Base-by-base conservation (phyloP, 2,797 vertebrate genomes). In the Acanthis flammea region DNA sequence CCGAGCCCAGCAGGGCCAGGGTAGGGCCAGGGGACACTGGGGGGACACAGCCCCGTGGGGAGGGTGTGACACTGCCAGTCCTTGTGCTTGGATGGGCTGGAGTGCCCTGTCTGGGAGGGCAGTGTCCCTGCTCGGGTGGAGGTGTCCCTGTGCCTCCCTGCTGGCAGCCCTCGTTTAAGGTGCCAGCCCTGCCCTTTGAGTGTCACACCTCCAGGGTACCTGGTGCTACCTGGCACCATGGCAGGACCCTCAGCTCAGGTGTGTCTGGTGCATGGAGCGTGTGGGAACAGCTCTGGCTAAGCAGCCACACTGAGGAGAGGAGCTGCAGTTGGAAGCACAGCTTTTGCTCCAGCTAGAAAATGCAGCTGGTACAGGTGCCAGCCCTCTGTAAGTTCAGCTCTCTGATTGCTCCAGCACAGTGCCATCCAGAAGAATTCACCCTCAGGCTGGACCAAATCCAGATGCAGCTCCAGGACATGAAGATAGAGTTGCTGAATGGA, bases 391-490 rank as follows among this genome's bases (percentile, higher is more conserved):
- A 88, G 16, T 10, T 17, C 51, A 31, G 14, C 68, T 94, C 12
- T 94, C 91, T 77, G 60, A 4, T 94, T 84, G 58, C 79, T 90
- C 67, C 87, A 99, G 98, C 98, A 22, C 97, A 98, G 73, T 99
- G 98, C 79, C 97, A 97, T 1, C 97, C 98, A 51, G 98, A 98
- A 62, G 98, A 98, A 58, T 94, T 99, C 48, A 97, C 89, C 78
- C 95, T 97, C 39, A 98, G 92, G 71, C 98, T 99, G 53, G 95
- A 94, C 27, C 98, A 97, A 94, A 99, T 99, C 17, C 98, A 99
- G 97, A 88, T 71, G 76, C 94, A 98, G 92, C 98, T 99, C 90
- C 97, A 97, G 4, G 98, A 98, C 55, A 63, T 99, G 68, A 98
- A 97, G 93, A 98, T 95, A 12, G 88, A 92, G 37, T 3, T 97